Evolutionary conservation across 2,113 vertebrate genomes (phyloP).

Genomic region (human): GRCh38 chrX:110532501-110533000

Average conservation of each 20-base stretch:
- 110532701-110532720: constrained; percentile 35
- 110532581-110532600: constrained; percentile 46
- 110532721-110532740: neutral
- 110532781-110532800: neutral
- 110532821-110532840: neutral
- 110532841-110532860: constrained; percentile 10
- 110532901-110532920: neutral
- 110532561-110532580: constrained; percentile 55
- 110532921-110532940: neutral
- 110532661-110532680: neutral
- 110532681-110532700: constrained; percentile 7
- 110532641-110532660: neutral
- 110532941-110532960: neutral
- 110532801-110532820: neutral
- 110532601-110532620: neutral
- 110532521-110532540: constrained; percentile 67
- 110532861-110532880: neutral
- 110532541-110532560: constrained; percentile 60
- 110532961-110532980: neutral
- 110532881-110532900: neutral
- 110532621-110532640: neutral
- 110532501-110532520: constrained; percentile 76
- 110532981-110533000: constrained; percentile 21
- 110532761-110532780: constrained; percentile 28
- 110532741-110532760: neutral